Base-by-base conservation (phyloP, 2,113 vertebrate species). In the Myrmecobius fasciatus region DNA sequence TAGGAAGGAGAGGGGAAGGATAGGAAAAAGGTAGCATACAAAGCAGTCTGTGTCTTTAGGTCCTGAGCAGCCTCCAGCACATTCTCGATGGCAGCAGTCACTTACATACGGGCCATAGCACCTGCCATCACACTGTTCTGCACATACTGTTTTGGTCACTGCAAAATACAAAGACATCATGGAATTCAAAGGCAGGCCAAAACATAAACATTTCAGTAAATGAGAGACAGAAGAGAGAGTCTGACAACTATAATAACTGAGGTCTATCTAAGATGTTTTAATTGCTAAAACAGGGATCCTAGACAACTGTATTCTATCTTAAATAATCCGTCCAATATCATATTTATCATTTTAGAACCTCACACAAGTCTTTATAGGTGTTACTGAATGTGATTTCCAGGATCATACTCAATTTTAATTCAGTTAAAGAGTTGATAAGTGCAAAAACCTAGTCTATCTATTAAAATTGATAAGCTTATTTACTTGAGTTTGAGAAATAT, bases 1-100 rank as follows among this genome's bases (percentile, higher is more conserved):
- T 9, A 3, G 5, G 24, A 26, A 47, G 1, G 47, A 36, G 1
- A 89, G 25, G 36, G 24, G 14, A 6, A 24, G 0, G 0, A 60
- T 9, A 25, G n/a, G 43, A 51, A 51, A 51, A 51, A 51, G 49
- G 49, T 51, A 51, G 49, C 99, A 0, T 99, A 99, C 99, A 51
- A 99, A 99, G 98, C 99, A 99, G 96, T 99, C 99, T 0, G 99
- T 99, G 98, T 99, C 99, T 98, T 99, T 99, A 14, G 99, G 99
- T 97, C 99, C 99, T 0, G 98, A 99, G 96, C 99, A 99, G 97
- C 99, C 99, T 25, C 99, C 99, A 0, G 99, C 99, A 1, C 99
- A 99, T 97, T 99, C 99, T 1, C 99, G 98, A 95, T 99, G 99
- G 97, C 99, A 99, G 98, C 99, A 99, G 98, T 99, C 99, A 0